These are phyloP conservation scores for Malthinus flaveolus DNA, from an alignment of 2,888 invertebrate species.

Conservation along the genomic window DNA sequence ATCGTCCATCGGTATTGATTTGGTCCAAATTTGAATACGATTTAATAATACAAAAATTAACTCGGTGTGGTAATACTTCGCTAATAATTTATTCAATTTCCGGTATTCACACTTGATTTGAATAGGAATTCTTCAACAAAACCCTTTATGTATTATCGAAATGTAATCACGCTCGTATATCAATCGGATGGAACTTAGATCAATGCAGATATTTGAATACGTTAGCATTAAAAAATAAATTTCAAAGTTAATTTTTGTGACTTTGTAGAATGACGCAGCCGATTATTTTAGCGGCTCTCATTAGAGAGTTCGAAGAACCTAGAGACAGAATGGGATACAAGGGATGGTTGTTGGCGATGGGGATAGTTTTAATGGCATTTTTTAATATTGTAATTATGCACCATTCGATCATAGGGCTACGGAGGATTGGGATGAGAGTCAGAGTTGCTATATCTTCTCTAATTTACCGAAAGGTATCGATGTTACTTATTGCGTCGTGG, in stretches of 20 bases:
- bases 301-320: slow-evolving; percentile 64
- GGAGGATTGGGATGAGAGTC: slow-evolving; percentile 75
- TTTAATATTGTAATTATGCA: slow-evolving; percentile 67
- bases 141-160: slow-evolving; percentile 1
- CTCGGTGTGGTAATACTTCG: too few relatives aligned
- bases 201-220: too few relatives aligned
- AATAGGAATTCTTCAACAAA: slow-evolving; percentile 12
- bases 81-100: too few relatives aligned
- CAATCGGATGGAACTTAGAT: too few relatives aligned
- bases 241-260: too few relatives aligned
- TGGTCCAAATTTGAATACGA: background rate
- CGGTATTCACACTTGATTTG: too few relatives aligned
- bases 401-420: slow-evolving; percentile 60
- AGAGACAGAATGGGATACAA: slow-evolving; percentile 56
- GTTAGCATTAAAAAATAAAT: too few relatives aligned
- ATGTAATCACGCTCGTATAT: background rate
- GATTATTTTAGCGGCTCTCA: slow-evolving; percentile 63
- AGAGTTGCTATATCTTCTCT: slow-evolving; percentile 78
- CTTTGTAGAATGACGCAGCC: slow-evolving; percentile 65
- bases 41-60: too few relatives aligned
- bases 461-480: slow-evolving; percentile 82
- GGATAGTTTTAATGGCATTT: slow-evolving; percentile 63
- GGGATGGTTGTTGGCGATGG: slow-evolving; percentile 69
- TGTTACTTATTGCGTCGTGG: too few relatives aligned
- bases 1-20: background rate